Percentiles rank a stretch among this genome's conserved stretches.
Conservation (phyloP, 2,113 vertebrate species). For the Rhizomys pruinosus region DNA sequence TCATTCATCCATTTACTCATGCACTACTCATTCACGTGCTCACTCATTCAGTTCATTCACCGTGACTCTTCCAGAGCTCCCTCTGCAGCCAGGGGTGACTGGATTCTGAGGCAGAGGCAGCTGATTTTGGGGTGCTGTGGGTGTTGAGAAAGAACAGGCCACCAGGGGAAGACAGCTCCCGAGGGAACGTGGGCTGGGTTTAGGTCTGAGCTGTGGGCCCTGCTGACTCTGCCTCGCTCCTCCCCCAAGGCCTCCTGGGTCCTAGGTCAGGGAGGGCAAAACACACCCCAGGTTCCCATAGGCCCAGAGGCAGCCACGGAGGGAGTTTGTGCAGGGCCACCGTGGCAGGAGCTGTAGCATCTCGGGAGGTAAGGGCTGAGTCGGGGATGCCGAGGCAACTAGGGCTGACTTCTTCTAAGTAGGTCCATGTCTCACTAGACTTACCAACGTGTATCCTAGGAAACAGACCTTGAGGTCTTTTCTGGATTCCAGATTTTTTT, state of each 20-base stretch:
- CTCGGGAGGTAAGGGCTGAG: neutral
- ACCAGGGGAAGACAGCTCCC: neutral
- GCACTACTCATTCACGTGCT: neutral
- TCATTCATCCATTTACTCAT: neutral
- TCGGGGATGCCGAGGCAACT: neutral
- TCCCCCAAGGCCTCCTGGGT: neutral
- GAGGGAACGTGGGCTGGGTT: neutral
- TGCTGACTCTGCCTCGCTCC: neutral
- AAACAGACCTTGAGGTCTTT: neutral
- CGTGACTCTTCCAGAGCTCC: neutral
- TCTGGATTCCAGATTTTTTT: neutral
- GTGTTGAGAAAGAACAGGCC: neutral
- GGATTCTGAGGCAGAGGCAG: neutral
- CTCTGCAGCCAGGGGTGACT: neutral
- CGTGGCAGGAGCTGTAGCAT: neutral
- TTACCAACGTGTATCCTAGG: neutral
- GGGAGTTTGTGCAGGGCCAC: neutral
- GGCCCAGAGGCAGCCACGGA: neutral
- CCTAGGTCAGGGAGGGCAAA: neutral
- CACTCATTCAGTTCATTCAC: neutral
- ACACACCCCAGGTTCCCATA: neutral
- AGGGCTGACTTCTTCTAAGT: neutral
- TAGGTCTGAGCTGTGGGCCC: neutral
- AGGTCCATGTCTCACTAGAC: neutral
- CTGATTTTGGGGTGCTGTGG: fast-evolving